Evolutionary conservation across 2,113 vertebrate species (phyloP), one percentile per base, ranked within the genome.

Genomic region (Microcebus ravelobensis): DNA sequence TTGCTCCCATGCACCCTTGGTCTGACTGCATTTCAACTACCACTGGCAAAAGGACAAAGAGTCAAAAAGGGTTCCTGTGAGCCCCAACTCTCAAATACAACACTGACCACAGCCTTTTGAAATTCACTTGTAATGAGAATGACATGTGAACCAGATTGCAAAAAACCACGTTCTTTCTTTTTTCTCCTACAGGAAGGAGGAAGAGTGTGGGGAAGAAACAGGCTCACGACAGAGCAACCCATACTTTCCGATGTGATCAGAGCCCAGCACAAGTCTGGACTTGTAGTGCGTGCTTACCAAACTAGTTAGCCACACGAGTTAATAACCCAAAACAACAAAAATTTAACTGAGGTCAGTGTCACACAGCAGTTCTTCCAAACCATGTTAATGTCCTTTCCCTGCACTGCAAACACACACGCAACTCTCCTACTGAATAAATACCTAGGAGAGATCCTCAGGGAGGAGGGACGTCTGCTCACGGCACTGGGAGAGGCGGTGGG

Each of bases 381-480:
- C 4, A 13, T 73, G 95, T 5, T 84, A 95, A 92, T 73, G 4
- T 85, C 84, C 96, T 94, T 96, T 92, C 73, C 95, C 97, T 77
- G 96, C 98, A 97, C 97, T 1, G 96, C 98, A 98, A 95, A 97
- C 98, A 57, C 86, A 65, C 88, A 94, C 96, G 52, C 96, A 65
- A 65, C 77, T 95, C 82, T 74, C 95, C 86, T 95, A 88, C 97
- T 86, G 95, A 92, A 79, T 91, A 98, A 98, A 98, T 99, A 99
- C 99, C 99, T 99, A 99, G 99, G 98, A 27, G 99, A 98, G 85
- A 98, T 99, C 99, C 99, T 97, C 67, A 98, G 98, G 90, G 99
- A 97, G 96, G 99, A 98, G 63, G 99, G 97, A 88, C 98, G 98
- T 98, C 98, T 98, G 98, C 98, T 90, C 95, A 59, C 61, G 92